A percentile compares a stretch with the other conserved stretches of the same genome.
These are phyloP conservation scores for Podiceps cristatus DNA, from an alignment of 2,113 vertebrate species.

Conservation along the genomic window DNA sequence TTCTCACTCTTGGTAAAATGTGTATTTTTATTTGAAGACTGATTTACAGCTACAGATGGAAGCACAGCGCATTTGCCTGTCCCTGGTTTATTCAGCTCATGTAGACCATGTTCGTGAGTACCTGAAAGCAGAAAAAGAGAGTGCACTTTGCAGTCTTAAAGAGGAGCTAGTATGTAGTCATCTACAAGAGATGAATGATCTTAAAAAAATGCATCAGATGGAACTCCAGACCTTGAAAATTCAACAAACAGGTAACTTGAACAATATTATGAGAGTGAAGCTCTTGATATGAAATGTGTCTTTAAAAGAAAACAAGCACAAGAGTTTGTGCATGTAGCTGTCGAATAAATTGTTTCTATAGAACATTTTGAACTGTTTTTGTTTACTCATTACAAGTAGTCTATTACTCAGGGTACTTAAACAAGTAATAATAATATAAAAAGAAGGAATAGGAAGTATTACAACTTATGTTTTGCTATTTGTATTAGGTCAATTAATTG, in stretches of 20 bases:
- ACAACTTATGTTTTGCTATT: not conserved
- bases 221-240: conserved; percentile 73
- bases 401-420: not conserved
- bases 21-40: conserved; percentile 72
- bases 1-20: not conserved
- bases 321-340: not conserved
- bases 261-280: not conserved
- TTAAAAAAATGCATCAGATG: conserved; percentile 76
- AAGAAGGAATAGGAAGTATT: not conserved
- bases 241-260: conserved; percentile 76
- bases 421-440: not conserved
- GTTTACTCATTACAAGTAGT: not conserved
- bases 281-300: not conserved
- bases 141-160: conserved; percentile 78
- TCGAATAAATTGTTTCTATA: not conserved
- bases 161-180: conserved; percentile 75
- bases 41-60: conserved; percentile 91
- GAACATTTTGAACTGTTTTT: not conserved
- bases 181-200: conserved; percentile 71
- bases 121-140: conserved; percentile 77
- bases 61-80: conserved; percentile 91
- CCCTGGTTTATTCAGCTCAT: conserved; percentile 90
- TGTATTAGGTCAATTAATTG: not conserved
- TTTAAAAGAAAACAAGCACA: not conserved
- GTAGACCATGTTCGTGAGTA: conserved; percentile 84